phyloP scores from a whole-genome alignment of 2,888 invertebrate genomes.

The Melieria crassipennis region DNA sequence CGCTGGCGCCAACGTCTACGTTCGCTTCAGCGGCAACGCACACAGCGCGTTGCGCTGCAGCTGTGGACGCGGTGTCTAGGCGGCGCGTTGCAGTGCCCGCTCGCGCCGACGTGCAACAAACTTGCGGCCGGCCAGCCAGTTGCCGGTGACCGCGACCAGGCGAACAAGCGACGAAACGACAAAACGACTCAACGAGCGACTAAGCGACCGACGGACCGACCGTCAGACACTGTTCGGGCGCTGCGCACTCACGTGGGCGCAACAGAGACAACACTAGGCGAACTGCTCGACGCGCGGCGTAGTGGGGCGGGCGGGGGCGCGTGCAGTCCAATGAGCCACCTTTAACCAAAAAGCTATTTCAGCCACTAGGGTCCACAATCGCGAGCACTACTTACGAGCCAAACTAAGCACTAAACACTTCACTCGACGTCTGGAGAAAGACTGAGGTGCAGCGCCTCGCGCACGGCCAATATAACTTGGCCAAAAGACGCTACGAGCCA shows the following conservation, averaged over 20 bases:
- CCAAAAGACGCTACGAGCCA: background rate
- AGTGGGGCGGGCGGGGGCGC: conserved; percentile 6
- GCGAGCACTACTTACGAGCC: conserved; percentile 43
- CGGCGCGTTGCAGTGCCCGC: background rate
- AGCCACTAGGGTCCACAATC: conserved; percentile 21
- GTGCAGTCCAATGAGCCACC: background rate
- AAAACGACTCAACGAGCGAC: conserved; percentile 40
- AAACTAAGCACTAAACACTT: conserved; percentile 52
- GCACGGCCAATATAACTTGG: conserved; percentile 23
- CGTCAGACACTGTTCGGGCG: background rate
- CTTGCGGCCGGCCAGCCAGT: conserved; percentile 30
- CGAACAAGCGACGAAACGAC: conserved; percentile 16
- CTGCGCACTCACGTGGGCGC: background rate
- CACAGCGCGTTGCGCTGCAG: conserved; percentile 13
- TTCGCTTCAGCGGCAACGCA: conserved; percentile 31
- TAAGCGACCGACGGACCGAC: background rate
- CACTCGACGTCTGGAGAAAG: conserved; percentile 65
- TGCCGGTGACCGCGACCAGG: conserved; percentile 45
- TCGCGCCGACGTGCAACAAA: conserved; percentile 34
- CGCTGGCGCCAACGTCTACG: conserved; percentile 19
- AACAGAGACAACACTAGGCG: conserved; percentile 15
- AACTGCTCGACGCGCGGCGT: background rate
- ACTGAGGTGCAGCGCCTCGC: conserved; percentile 56
- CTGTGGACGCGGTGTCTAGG: conserved; percentile 1
- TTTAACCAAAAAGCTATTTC: background rate